Percentiles rank a stretch among this genome's conserved stretches.
These are phyloP conservation scores for Phylloscopus whistleri DNA, from an alignment of 2,113 vertebrate species.

Conservation along the genomic window DNA sequence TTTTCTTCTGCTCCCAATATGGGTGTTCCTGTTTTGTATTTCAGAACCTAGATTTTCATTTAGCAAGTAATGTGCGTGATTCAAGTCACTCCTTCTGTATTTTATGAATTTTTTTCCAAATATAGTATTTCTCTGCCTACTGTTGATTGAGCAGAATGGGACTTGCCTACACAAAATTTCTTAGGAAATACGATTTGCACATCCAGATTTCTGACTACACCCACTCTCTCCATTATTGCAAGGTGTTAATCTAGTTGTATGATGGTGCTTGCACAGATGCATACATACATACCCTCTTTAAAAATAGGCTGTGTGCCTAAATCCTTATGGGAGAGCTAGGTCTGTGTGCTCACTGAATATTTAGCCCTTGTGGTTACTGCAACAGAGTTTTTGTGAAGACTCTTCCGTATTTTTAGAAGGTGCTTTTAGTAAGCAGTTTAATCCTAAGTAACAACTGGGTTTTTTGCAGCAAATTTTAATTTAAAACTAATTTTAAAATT, in stretches of 20 bases:
- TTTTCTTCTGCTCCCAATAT: background rate
- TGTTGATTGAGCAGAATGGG: constrained; percentile 56
- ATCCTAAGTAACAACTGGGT: background rate
- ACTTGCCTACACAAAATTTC: constrained; percentile 62
- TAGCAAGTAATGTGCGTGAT: constrained; percentile 44
- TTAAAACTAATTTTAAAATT: constrained; percentile 21
- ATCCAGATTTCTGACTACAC: constrained; percentile 58
- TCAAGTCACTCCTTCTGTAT: constrained; percentile 50
- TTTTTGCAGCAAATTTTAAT: background rate
- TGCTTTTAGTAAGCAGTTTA: constrained; percentile 11
- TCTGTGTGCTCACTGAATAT: background rate
- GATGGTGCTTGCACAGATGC: constrained; percentile 37
- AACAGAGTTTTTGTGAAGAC: background rate
- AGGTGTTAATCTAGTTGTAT: constrained; percentile 53
- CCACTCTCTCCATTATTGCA: constrained; percentile 54
- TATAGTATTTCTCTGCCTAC: constrained; percentile 55
- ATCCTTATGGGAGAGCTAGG: background rate
- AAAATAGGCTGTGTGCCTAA: constrained; percentile 29
- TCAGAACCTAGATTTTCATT: constrained; percentile 30
- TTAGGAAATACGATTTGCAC: constrained; percentile 64
- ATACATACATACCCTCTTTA: background rate
- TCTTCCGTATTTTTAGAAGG: background rate
- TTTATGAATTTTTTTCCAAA: constrained; percentile 65
- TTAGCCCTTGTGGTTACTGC: background rate
- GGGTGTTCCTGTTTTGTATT: constrained; percentile 17